Evolutionary conservation across 2,888 invertebrate species (phyloP).

Genomic region (Neoaliturus tenellus): DNA sequence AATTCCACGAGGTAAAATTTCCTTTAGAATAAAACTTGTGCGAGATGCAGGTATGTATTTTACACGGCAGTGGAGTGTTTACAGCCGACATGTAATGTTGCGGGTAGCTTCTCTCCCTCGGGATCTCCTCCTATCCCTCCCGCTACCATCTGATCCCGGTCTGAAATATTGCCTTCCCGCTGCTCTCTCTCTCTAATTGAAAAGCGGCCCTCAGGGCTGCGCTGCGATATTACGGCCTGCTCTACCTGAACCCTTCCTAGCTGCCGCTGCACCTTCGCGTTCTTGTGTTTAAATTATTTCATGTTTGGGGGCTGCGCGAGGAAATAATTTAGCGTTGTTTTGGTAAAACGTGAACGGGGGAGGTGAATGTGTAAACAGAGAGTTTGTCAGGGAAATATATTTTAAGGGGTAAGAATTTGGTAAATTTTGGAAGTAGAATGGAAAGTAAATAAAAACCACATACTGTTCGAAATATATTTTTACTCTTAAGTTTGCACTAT

Average conservation of each 20-base stretch:
- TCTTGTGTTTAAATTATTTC: background rate
- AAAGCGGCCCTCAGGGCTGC: conserved; percentile 44
- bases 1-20: too few relatives aligned
- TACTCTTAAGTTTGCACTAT: too few relatives aligned
- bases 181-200: conserved; percentile 44
- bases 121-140: conserved; percentile 1
- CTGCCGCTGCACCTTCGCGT: background rate
- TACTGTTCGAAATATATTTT: too few relatives aligned
- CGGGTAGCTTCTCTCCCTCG: conserved; percentile 21
- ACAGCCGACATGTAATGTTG: conserved; percentile 24
- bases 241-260: background rate
- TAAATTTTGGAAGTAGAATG: too few relatives aligned
- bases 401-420: too few relatives aligned
- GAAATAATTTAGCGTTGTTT: background rate
- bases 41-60: too few relatives aligned
- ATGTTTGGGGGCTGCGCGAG: background rate
- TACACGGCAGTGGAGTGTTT: conserved; percentile 9
- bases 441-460: too few relatives aligned
- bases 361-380: too few relatives aligned
- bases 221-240: conserved; percentile 11
- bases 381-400: too few relatives aligned
- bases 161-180: conserved; percentile 39
- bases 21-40: too few relatives aligned
- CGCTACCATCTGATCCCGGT: conserved; percentile 30
- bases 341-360: too few relatives aligned